phyloP scores from a whole-genome alignment of 2,113 vertebrate species.

The Litocranius walleri region DNA sequence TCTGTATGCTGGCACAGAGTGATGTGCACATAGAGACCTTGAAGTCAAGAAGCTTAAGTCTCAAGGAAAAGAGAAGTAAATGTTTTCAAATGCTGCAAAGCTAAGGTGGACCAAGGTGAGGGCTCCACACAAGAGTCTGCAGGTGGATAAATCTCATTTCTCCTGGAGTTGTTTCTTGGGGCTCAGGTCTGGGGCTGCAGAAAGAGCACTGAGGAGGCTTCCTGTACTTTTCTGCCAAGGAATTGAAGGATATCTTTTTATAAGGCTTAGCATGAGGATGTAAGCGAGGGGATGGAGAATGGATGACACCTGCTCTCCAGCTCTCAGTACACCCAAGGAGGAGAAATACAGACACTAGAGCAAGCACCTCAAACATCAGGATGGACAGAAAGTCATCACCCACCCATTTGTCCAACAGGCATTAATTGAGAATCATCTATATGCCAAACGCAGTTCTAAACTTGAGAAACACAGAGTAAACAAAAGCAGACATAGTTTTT shows the following conservation, averaged over 20 bases:
- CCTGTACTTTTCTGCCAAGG: neutral
- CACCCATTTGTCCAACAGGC: neutral
- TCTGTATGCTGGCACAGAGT: neutral
- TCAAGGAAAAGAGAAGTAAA: neutral
- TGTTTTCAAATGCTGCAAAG: neutral
- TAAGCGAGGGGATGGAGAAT: too few species aligned
- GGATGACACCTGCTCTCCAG: neutral
- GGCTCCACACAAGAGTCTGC: neutral
- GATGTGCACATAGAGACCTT: neutral
- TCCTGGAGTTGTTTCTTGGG: neutral
- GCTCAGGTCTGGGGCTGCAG: neutral
- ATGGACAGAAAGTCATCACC: neutral
- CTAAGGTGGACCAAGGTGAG: neutral
- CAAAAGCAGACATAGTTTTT: neutral
- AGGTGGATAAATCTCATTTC: neutral
- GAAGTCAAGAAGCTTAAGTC: neutral
- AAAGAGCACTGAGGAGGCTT: neutral
- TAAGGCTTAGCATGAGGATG: neutral
- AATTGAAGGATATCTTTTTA: neutral
- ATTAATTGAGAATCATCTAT: neutral
- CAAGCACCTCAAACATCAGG: neutral
- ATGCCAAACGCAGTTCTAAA: neutral
- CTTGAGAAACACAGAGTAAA: neutral
- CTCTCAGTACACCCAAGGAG: accelerated
- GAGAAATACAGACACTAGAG: neutral